Conservation (phyloP, 2,113 vertebrate species). For the Platanista minor region DNA sequence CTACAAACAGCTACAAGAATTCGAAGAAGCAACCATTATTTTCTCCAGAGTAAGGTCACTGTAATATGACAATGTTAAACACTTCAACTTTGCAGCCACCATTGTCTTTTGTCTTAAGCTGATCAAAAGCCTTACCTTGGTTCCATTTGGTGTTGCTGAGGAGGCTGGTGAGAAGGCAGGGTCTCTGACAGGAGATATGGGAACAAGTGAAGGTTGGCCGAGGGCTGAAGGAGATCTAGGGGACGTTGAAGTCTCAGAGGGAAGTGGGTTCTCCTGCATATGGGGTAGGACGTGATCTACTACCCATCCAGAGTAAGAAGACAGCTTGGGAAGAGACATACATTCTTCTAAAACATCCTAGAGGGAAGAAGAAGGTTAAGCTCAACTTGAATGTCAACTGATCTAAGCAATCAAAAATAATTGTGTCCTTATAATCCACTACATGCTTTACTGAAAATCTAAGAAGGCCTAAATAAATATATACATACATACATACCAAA, state of each 20-base stretch:
- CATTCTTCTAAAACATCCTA: constrained; percentile 80
- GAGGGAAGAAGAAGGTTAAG: background rate
- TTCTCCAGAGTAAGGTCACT: background rate
- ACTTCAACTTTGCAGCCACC: background rate
- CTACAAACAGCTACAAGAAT: background rate
- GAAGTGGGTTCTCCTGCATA: background rate
- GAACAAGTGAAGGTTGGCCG: background rate
- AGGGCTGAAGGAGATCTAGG: background rate
- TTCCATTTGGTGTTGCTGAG: background rate
- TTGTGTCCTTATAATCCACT: background rate
- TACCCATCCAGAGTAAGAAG: constrained; percentile 79
- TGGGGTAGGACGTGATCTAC: constrained; percentile 73
- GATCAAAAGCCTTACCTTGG: constrained; percentile 66
- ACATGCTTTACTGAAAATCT: background rate
- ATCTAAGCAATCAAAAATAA: background rate
- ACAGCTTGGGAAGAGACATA: constrained; percentile 71
- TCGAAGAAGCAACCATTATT: background rate
- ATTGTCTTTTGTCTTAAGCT: background rate
- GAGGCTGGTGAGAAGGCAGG: background rate
- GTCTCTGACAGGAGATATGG: background rate
- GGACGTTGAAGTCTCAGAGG: background rate
- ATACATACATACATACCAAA: background rate
- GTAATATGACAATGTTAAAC: background rate
- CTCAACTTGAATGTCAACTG: background rate
- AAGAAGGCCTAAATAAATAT: background rate